A percentile compares a stretch with the other conserved stretches of the same genome.
phyloP scores from a whole-genome alignment of 2,888 invertebrate species.

The Perizoma affinitatum region DNA sequence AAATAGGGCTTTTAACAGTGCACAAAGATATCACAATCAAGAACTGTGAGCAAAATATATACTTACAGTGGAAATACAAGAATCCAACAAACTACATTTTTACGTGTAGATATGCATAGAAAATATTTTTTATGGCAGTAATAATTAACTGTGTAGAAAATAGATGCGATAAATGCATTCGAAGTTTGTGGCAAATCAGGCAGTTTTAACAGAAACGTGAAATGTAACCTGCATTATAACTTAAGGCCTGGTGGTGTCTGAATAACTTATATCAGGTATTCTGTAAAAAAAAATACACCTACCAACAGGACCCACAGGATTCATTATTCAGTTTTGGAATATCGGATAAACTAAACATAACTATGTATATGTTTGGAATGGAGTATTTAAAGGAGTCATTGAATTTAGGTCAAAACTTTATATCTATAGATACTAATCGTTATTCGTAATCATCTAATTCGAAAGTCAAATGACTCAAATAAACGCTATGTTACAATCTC shows the following conservation, averaged over 20 bases:
- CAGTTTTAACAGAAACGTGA: background rate
- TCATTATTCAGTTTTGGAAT: background rate
- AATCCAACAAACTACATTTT: slow-evolving; percentile 22
- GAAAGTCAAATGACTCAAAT: slow-evolving; percentile 28
- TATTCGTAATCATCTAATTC: slow-evolving; percentile 18
- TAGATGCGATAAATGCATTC: slow-evolving; percentile 11
- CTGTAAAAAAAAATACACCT: background rate
- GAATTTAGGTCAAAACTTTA: slow-evolving; percentile 26
- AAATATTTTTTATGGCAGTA: slow-evolving; percentile 37
- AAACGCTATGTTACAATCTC: slow-evolving; percentile 32
- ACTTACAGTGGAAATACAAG: slow-evolving; percentile 31
- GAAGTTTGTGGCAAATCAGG: slow-evolving; percentile 16
- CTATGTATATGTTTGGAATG: slow-evolving; percentile 30
- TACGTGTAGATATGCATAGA: slow-evolving; percentile 25
- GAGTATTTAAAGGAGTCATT: slow-evolving; percentile 37
- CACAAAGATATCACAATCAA: slow-evolving; percentile 37
- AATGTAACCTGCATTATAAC: too few relatives aligned
- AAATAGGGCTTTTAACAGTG: slow-evolving; percentile 26
- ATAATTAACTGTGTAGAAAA: slow-evolving; percentile 23
- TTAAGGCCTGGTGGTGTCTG: too few relatives aligned
- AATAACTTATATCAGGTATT: too few relatives aligned
- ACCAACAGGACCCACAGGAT: background rate
- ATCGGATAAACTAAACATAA: background rate
- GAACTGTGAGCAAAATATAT: slow-evolving; percentile 31
- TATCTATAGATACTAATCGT: slow-evolving; percentile 1